A percentile compares a stretch with the other conserved stretches of the same genome.
Conservation (phyloP, 2,113 vertebrate genomes). For the Struthidea cinerea region DNA sequence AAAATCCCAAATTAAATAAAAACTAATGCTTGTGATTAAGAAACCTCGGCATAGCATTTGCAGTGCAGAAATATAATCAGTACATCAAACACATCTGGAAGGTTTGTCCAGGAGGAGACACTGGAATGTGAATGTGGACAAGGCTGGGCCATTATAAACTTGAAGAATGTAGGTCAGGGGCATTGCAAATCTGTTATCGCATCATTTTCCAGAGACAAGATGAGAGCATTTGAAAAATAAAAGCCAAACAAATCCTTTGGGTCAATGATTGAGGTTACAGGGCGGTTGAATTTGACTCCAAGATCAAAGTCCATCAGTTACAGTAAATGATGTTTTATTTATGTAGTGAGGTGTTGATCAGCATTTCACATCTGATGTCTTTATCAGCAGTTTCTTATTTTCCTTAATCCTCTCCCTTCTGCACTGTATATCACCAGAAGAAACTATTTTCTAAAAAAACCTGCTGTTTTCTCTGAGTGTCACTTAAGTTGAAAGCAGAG, state of each 20-base stretch:
- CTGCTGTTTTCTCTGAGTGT: background rate
- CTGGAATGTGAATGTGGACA: background rate
- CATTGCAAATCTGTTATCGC: conserved; percentile 2
- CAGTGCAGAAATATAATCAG: background rate
- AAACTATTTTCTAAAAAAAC: background rate
- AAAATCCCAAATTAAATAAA: background rate
- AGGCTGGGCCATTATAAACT: background rate
- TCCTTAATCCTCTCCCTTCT: background rate
- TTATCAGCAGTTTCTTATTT: background rate
- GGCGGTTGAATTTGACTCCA: background rate
- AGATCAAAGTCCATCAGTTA: background rate
- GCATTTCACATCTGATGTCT: background rate
- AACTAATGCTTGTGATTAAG: background rate
- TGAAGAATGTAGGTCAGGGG: background rate
- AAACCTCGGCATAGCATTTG: background rate
- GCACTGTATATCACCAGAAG: background rate
- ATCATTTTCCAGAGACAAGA: conserved; percentile 6
- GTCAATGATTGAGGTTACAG: background rate
- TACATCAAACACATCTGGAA: conserved; percentile 9
- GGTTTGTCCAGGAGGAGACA: conserved; percentile 2
- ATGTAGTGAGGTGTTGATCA: background rate
- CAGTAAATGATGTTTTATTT: background rate
- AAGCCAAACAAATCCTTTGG: background rate
- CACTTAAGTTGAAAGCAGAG: background rate
- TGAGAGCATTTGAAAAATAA: background rate